Base-by-base conservation (phyloP, 2,797 vertebrate genomes). In the Cuniculus paca region DNA sequence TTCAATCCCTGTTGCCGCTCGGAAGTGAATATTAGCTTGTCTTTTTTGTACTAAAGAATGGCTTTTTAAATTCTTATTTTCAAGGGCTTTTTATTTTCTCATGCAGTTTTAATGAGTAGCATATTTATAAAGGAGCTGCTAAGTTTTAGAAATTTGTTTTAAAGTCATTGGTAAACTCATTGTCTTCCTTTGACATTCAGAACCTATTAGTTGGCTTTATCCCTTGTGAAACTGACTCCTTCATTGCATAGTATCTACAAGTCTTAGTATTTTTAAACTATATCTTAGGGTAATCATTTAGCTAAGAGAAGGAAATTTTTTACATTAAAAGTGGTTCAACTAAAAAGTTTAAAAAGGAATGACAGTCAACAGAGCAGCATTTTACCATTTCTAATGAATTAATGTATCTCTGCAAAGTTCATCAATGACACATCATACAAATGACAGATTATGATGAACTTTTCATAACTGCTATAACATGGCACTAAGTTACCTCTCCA, bases 81-180 rank as follows among this genome's bases (percentile, higher is more conserved):
- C 60, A 94, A 88, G 74, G 77, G 19, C 48, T 74, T 95, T 86
- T 81, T 56, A 54, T 85, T 94, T 83, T 74, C 48, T 31, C 36
- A 70, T 81, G 63, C 19, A 90, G 58, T 89, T 61, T 95, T 79
- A 54, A 89, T 85, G 63, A 60, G 75, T 85, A 89, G 39, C 80
- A 70, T 48, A 90, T 52, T 45, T 95, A 54, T 61, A 91, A 63
- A 92, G 36, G 28, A 75, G 26, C 81, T 68, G 19, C 81, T 90
- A 89, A 45, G 16, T 89, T 80, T 90, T 82, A 87, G 60, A 93
- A 86, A 82, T 74, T 85, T 88, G 88, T 68, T 94, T 94, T 88
- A 96, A 88, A 83, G 72, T 54, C 50, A 95, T 1, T 45, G 10
- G 85, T 95, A 56, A 87, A 50, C 36, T 90, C 54, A 72, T 19